Base-by-base conservation (phyloP, 2,797 vertebrate genomes). In the Brotula barbata region DNA sequence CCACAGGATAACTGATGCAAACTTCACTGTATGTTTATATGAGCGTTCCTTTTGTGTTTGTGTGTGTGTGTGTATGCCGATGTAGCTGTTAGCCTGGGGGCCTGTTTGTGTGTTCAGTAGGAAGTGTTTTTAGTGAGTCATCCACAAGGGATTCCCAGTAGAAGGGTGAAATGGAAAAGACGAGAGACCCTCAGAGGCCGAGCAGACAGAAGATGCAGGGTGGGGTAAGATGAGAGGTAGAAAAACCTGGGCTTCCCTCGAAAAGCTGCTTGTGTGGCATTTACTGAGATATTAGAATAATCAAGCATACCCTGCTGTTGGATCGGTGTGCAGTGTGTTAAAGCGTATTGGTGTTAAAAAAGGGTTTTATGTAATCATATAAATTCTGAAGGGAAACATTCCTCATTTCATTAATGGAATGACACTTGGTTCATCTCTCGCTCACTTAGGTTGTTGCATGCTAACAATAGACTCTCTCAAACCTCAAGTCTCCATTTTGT, bases 121-220 rank as follows among this genome's bases (percentile, higher is more conserved):
- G 88, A 91, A 90, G 88, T 89, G 83, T 90, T 90, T 88, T 88
- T 82, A 85, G 87, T 92, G 92, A 94, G 88, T 94, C 92, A 93
- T 91, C 76, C 76, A 22, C 72, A 51, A 94, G 92, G 92, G 92
- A 93, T 91, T 94, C 93, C 93, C 93, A 90, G 82, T 86, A 91
- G 93, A 92, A 85, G 80, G 80, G 68, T 53, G 81, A 87, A 85
- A 77, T 77, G 81, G 86, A 88, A 89, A 83, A 88, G 81, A 83
- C 68, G 7, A 75, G 7, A 75, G 71, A 82, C 71, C 86, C 78
- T 78, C 42, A 64, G 68, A 82, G 76, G 61, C 60, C 46, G 45
- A 28, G 62, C 59, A 34, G 34, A 63, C 55, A 36, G 45, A 7
- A 11, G 56, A 74, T 41, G 64, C 64, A 71, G 52, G 11, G 14